Percentiles rank a stretch among this genome's conserved stretches.
phyloP scores from a whole-genome alignment of 2,113 vertebrate species.

The Scopus umbretta region DNA sequence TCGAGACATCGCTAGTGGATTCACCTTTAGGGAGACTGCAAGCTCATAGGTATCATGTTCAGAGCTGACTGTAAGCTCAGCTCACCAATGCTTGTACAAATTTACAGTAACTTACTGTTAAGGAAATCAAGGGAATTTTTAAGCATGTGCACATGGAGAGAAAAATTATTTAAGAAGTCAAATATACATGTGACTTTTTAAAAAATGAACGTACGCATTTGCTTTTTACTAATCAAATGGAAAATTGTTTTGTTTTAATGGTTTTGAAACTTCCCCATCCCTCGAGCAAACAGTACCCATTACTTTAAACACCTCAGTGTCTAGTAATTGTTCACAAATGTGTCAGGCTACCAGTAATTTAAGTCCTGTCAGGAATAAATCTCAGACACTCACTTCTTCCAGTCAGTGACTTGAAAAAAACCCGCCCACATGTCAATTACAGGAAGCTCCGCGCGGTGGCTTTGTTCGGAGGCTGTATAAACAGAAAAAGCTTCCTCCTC shows the following conservation, averaged over 20 bases:
- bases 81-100: neutral
- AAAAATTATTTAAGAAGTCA: constrained; percentile 35
- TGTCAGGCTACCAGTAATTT: constrained; percentile 78
- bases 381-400: constrained; percentile 78
- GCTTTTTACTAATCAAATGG: constrained; percentile 71
- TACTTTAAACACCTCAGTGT: constrained; percentile 77
- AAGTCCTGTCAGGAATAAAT: constrained; percentile 79
- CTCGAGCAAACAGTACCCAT: constrained; percentile 70
- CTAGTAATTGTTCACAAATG: constrained; percentile 81
- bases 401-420: constrained; percentile 80
- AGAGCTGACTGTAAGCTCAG: constrained; percentile 26
- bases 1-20: neutral
- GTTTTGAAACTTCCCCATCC: constrained; percentile 74
- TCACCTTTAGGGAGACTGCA: constrained; percentile 8
- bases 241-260: constrained; percentile 72
- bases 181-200: neutral
- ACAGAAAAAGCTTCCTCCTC: constrained; percentile 77
- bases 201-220: constrained; percentile 30
- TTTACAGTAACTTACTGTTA: neutral
- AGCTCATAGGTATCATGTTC: neutral
- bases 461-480: constrained; percentile 81
- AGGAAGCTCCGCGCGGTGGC: constrained; percentile 72
- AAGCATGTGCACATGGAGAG: neutral
- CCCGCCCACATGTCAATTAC: constrained; percentile 86
- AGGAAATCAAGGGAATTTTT: neutral